phyloP scores from a whole-genome alignment of 2,113 vertebrate species.

The Myxocyprinus asiaticus region DNA sequence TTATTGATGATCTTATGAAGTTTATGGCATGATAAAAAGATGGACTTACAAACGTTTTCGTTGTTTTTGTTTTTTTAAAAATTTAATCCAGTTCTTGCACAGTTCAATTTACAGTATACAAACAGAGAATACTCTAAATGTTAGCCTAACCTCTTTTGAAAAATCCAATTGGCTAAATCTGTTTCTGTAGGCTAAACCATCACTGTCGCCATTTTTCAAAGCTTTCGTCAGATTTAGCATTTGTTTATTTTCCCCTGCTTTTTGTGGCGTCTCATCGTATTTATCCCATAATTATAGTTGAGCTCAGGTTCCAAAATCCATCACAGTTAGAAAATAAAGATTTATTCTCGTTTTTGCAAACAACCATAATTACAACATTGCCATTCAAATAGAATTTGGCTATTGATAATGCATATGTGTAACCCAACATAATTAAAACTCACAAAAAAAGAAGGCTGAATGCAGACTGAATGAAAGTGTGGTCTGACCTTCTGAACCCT shows the following conservation, averaged over 20 bases:
- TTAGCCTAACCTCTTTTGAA: not conserved
- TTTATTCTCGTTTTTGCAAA: slow-evolving; percentile 55
- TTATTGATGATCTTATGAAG: not conserved
- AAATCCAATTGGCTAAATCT: slow-evolving; percentile 11
- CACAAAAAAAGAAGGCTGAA: slow-evolving; percentile 3
- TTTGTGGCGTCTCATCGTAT: slow-evolving; percentile 49
- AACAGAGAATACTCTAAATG: not conserved
- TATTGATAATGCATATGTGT: slow-evolving; percentile 56
- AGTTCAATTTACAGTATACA: slow-evolving; percentile 18
- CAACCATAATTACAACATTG: slow-evolving; percentile 63
- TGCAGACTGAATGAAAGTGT: slow-evolving; percentile 8
- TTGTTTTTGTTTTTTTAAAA: not conserved
- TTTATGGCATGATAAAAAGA: slow-evolving; percentile 8
- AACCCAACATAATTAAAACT: slow-evolving; percentile 58
- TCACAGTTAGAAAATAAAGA: slow-evolving; percentile 51
- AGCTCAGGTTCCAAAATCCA: slow-evolving; percentile 56
- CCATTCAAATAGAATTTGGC: slow-evolving; percentile 60
- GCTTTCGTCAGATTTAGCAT: slow-evolving; percentile 46
- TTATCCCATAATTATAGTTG: slow-evolving; percentile 64
- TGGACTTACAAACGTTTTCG: not conserved
- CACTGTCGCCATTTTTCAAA: not conserved
- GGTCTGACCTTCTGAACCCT: not conserved
- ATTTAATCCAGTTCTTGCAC: not conserved
- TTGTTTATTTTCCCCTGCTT: slow-evolving; percentile 12
- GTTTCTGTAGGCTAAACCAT: not conserved